Percentiles rank a stretch among this genome's conserved stretches.
Evolutionary conservation across 2,797 vertebrate genomes (phyloP).

Genomic region (Botia almorhae): DNA sequence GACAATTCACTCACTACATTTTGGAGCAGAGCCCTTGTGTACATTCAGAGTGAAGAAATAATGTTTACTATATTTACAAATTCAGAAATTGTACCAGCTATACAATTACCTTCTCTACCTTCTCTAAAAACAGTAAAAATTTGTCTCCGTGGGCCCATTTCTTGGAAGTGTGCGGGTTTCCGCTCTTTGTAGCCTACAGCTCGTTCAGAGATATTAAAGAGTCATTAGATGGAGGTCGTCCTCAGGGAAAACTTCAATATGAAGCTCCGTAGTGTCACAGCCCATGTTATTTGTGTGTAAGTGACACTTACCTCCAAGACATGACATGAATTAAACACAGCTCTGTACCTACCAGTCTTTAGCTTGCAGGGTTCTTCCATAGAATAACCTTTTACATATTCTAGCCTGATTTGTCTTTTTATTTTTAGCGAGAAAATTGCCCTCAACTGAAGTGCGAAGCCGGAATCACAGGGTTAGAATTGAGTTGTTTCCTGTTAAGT

Average conservation of each 20-base stretch:
- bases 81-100: neutral
- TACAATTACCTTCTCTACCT: slow-evolving; percentile 1
- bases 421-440: slow-evolving; percentile 32
- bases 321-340: slow-evolving; percentile 63
- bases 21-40: neutral
- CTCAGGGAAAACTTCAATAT: slow-evolving; percentile 66
- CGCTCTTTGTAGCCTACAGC: slow-evolving; percentile 60
- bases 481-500: slow-evolving; percentile 23
- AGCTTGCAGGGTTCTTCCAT: neutral
- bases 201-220: slow-evolving; percentile 68
- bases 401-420: slow-evolving; percentile 24
- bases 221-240: slow-evolving; percentile 64
- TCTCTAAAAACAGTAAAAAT: neutral
- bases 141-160: slow-evolving; percentile 35
- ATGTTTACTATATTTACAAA: slow-evolving; percentile 6
- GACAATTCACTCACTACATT: neutral
- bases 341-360: slow-evolving; percentile 48
- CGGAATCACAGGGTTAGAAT: slow-evolving; percentile 31
- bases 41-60: neutral
- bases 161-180: slow-evolving; percentile 47
- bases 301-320: slow-evolving; percentile 69
- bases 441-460: slow-evolving; percentile 38
- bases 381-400: slow-evolving; percentile 57
- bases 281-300: slow-evolving; percentile 71
- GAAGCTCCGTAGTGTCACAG: slow-evolving; percentile 63